Base-by-base conservation (phyloP, 2,113 vertebrate species). In the Lethenteron reissneri region DNA sequence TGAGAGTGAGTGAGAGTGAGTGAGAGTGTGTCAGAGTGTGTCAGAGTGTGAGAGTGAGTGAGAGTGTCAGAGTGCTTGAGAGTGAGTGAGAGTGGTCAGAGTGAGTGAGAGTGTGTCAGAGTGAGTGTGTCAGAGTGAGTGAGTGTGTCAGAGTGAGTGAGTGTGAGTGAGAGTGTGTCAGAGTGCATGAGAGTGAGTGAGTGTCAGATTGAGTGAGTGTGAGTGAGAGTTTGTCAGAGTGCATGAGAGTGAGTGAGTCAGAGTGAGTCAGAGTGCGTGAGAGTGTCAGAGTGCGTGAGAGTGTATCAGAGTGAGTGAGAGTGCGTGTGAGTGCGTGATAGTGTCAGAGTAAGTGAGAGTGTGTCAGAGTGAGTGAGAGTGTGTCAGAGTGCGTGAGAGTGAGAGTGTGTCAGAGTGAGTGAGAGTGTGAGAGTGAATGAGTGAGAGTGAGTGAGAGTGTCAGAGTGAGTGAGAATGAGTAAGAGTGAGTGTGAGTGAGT, bases 231-330 rank as follows among this genome's bases (percentile, higher is more conserved):
- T 10, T 56, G 8, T 56, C 56, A 15, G 70, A 15, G 21, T 71
- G 70, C 2, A 12, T 11, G 70, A 11, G 70, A 11, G 70, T 17
- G 70, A 7, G 21, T 9, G 17, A 25, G 5, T 17, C 56, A 9
- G 8, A 15, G 21, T 71, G 70, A 57, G 70, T 71, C 12, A 10
- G 17, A 11, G 70, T 11, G 70, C 2, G 70, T 17, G 70, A 15
- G 25, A 11, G 8, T 1, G 21, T 71, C 2, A 15, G 70, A 15
- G 70, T 56, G 70, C 2, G 70, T 9, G 70, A 11, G 70, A 56
- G 70, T 15, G 70, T 57, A 9, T 57, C 56, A 71, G 5, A 71
- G 70, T 70, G 70, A 71, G 70, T n/a, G 5, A 56, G n/a, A n/a
- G n/a, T n/a, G n/a, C n/a, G n/a, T n/a, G n/a, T n/a, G n/a, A n/a